Base-by-base conservation (phyloP, 2,113 vertebrate species). In the Aegithalos caudatus region DNA sequence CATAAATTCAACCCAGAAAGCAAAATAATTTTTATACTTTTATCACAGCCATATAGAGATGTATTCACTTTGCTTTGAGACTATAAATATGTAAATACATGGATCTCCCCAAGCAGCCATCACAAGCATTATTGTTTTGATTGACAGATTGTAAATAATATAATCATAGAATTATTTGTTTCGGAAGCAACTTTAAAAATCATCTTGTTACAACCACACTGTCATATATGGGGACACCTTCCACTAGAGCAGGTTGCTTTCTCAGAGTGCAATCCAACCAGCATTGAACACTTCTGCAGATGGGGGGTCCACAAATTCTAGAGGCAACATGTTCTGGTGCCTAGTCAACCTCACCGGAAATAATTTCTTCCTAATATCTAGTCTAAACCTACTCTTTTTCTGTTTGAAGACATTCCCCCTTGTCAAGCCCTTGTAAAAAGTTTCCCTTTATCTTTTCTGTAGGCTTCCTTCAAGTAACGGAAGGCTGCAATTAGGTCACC, bases 181-280 rank as follows among this genome's bases (percentile, higher is more conserved):
- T 62, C 56, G 25, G 31, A 62, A 76, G 31, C 4, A n/a, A 37
- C 29, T n/a, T 54, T 42, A 56, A 62, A 69, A 40, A 56, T 24
- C 12, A 7, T 24, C 7, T 77, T 0, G 0, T 83, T 77, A 17
- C n/a, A 76, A 22, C 9, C 35, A 31, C 22, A 21, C 7, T 54
- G 70, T 28, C 12, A 7, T 23, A 25, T 21, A 12, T n/a, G 29
- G 25, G 21, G 47, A 9, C 35, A 56, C 18, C 8, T 48, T 54
- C 10, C 31, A 48, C 21, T 42, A 69, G 29, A 76, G 1, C 47
- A 54, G 21, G 7, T 33, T 54, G 14, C 17, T 60, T 69, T 24
- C 35, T 76, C 24, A 62, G 31, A 76, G 18, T 2, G 0, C 40
- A 33, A 11, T 76, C 25, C 54, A 69, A 13, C 3, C 37, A 54